Percentiles rank a stretch among this genome's conserved stretches.
These are phyloP conservation scores for Thymallus thymallus DNA, from an alignment of 2,113 vertebrate genomes.

Conservation along the genomic window DNA sequence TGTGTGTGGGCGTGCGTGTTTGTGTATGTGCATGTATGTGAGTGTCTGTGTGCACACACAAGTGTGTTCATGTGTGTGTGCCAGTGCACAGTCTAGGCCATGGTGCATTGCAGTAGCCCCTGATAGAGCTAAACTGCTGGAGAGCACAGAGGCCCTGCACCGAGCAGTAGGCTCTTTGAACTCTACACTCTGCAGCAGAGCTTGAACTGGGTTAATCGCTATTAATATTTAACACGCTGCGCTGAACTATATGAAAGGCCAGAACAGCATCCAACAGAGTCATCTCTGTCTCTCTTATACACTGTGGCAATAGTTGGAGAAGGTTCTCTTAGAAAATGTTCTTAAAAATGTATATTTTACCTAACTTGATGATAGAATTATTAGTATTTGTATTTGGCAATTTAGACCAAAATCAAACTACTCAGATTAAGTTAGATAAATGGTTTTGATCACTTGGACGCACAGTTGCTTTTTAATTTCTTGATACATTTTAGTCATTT, in stretches of 20 bases:
- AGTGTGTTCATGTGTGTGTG: conserved; percentile 25
- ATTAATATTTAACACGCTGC: conserved; percentile 80
- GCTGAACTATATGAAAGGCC: conserved; percentile 78
- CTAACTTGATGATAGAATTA: no score
- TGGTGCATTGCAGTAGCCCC: conserved; percentile 66
- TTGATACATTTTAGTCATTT: no score
- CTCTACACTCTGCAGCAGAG: conserved; percentile 73
- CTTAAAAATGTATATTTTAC: no score
- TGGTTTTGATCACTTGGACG: no score
- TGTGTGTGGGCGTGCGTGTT: no score
- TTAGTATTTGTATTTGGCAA: no score
- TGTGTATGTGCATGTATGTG: not conserved
- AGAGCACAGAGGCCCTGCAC: conserved; percentile 69
- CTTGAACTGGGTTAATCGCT: conserved; percentile 81
- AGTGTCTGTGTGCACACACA: conserved; percentile 47
- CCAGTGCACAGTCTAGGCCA: conserved; percentile 43
- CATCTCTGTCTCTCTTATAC: conserved; percentile 36
- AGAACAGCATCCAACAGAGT: conserved; percentile 69
- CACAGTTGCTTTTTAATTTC: no score
- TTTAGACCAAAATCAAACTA: no score
- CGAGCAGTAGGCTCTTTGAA: conserved; percentile 77
- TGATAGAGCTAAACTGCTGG: conserved; percentile 72
- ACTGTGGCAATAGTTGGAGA: not conserved
- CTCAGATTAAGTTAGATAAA: no score
- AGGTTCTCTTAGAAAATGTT: no score